A percentile compares a stretch with the other conserved stretches of the same genome.
Evolutionary conservation across 2,888 invertebrate species (phyloP).

Genomic region (Baronia brevicornis): DNA sequence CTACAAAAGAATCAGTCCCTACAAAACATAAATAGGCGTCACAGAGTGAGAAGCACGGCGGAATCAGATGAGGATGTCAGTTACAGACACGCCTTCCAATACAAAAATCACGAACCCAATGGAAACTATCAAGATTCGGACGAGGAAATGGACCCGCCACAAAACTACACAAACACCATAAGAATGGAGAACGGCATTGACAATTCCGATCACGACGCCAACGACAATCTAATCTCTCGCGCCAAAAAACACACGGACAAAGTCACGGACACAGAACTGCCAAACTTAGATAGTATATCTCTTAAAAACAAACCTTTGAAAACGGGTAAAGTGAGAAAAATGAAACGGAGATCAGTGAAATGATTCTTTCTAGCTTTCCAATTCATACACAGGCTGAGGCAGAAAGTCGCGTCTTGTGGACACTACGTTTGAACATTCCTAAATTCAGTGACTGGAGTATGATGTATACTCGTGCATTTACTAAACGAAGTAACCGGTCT

Average conservation of each 20-base stretch:
- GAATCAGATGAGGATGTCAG: slow-evolving; percentile 57
- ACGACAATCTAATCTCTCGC: slow-evolving; percentile 41
- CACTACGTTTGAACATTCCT: slow-evolving; percentile 41
- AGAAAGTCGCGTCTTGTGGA: slow-evolving; percentile 1
- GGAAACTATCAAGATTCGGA: slow-evolving; percentile 60
- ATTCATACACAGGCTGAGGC: slow-evolving; percentile 59
- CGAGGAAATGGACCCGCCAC: slow-evolving; percentile 37
- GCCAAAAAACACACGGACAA: slow-evolving; percentile 22
- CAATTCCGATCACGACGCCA: slow-evolving; percentile 55
- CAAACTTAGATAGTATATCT: slow-evolving; percentile 56
- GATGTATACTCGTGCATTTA: slow-evolving; percentile 57
- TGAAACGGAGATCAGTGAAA: slow-evolving; percentile 59
- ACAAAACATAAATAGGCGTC: slow-evolving; percentile 53
- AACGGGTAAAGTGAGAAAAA: slow-evolving; percentile 51
- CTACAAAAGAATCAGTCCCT: slow-evolving; percentile 64
- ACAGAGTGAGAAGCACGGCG: slow-evolving; percentile 32
- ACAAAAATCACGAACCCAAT: slow-evolving; percentile 46
- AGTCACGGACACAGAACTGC: slow-evolving; percentile 41
- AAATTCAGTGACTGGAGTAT: slow-evolving; percentile 51
- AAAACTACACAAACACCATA: slow-evolving; percentile 35
- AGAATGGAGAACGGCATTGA: slow-evolving; percentile 58
- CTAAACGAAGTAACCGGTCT: slow-evolving; percentile 19
- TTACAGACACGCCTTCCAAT: slow-evolving; percentile 40
- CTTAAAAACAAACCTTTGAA: slow-evolving; percentile 46
- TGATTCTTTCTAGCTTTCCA: slow-evolving; percentile 65